Conservation (phyloP, 2,113 vertebrate genomes). For the Rhagologus leucostigma region DNA sequence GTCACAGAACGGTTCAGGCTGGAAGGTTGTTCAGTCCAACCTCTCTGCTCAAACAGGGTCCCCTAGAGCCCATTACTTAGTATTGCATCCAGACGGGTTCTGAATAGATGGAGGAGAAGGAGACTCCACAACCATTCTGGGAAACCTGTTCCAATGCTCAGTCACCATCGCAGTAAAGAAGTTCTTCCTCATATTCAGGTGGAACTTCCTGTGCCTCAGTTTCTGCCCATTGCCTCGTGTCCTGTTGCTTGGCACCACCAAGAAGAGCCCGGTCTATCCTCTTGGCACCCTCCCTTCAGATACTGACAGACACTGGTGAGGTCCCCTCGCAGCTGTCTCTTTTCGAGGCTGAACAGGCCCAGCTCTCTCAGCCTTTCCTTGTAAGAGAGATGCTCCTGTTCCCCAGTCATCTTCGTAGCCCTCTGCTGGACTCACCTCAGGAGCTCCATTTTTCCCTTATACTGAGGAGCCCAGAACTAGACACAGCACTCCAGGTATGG, state of each 20-base stretch:
- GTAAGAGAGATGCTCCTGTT: background rate
- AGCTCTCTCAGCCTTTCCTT: background rate
- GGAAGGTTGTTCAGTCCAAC: background rate
- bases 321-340: background rate
- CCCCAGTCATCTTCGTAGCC: fast-evolving
- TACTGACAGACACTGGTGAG: fast-evolving
- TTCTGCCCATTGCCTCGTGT: fast-evolving
- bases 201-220: background rate
- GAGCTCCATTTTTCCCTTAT: background rate
- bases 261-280: background rate
- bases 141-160: background rate
- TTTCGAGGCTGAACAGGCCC: background rate
- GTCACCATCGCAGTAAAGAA: background rate
- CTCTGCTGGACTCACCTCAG: background rate
- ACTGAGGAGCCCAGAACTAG: background rate
- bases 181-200: background rate
- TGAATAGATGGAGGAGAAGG: background rate
- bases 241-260: fast-evolving
- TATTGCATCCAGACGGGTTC: background rate
- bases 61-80: background rate
- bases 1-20: too few species aligned
- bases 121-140: background rate
- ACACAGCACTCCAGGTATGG: background rate
- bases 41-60: background rate
- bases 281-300: background rate